Base-by-base conservation (phyloP, 2,888 invertebrate species). In the Argynnis bischoffii region DNA sequence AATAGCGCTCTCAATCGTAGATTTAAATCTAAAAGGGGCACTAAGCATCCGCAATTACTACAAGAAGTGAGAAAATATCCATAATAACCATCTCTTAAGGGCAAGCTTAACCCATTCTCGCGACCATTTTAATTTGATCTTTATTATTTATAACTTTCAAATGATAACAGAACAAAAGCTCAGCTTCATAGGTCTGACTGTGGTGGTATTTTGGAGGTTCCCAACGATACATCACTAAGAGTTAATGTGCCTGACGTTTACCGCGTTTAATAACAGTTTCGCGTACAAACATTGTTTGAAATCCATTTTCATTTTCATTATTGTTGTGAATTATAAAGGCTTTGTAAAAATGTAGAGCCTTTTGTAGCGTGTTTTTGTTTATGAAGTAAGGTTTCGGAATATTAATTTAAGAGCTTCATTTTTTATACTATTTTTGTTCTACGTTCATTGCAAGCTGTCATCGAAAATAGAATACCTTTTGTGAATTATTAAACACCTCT, bases 261-360 rank as follows among this genome's bases (percentile, higher is more conserved):
- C 48, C 61, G 64, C 64, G 61, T 53, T 70, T 63, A 55, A 63
- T 64, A 74, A 76, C 76, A 76, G 72, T 75, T 76, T 72, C 71
- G 75, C 70, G 72, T 67, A 69, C 74, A 75, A 75, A 79, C 75
- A 76, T 71, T 74, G 75, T 77, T 76, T 77, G 55, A 63, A 71
- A 64, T 69, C 74, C 65, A 70, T 69, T 71, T 75, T 71, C 75
- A 74, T 70, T 73, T 75, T 72, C 76, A 74, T 72, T 73, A 73
- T 74, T 72, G 69, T 67, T 47, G 47, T 50, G 67, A 71, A 71
- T 71, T 72, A 69, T 70, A 72, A 74, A 75, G 70, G 71, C 69
- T 71, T 69, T 63, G 56, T 69, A 72, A 66, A 67, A 72, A 67
- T 57, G 59, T 63, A 59, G 50, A 35, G 63, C 51, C 65, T 56